Conservation (phyloP, 1,140 invertebrate species). For the Tribolium castaneum region DNA sequence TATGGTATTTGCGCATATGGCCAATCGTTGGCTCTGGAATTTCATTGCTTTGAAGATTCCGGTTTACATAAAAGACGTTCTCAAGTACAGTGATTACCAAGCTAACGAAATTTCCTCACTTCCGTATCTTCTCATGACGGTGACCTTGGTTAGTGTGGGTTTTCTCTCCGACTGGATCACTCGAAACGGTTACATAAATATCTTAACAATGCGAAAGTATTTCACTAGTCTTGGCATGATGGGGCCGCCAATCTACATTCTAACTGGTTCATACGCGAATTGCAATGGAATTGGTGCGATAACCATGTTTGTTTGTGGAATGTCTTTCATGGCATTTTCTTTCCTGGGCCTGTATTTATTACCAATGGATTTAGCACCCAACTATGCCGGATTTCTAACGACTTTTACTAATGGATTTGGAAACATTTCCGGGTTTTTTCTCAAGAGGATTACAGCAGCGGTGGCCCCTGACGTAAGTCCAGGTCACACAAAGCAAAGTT, state of each 20-base stretch:
- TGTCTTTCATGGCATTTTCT: neutral
- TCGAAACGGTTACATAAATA: neutral
- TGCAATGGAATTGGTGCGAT: neutral
- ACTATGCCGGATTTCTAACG: neutral
- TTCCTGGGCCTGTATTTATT: neutral
- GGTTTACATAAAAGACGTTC: too few species aligned
- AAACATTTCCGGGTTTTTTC: neutral
- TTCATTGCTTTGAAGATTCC: too few species aligned
- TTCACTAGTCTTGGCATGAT: neutral
- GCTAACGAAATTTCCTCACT: too few species aligned
- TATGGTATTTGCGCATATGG: too few species aligned
- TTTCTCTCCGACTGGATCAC: neutral
- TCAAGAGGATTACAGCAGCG: too few species aligned
- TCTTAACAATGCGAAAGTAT: neutral
- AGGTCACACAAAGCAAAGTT: too few species aligned
- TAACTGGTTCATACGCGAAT: neutral
- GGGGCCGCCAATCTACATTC: neutral
- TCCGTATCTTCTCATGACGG: too few species aligned
- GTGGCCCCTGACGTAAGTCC: too few species aligned
- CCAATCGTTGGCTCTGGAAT: too few species aligned
- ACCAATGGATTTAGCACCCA: neutral
- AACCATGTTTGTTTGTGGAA: neutral
- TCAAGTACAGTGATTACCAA: too few species aligned
- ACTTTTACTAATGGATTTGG: neutral
- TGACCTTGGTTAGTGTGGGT: neutral